These are phyloP conservation scores for Smutsia temminckii DNA, from an alignment of 2,797 vertebrate genomes.

Conservation along the genomic window DNA sequence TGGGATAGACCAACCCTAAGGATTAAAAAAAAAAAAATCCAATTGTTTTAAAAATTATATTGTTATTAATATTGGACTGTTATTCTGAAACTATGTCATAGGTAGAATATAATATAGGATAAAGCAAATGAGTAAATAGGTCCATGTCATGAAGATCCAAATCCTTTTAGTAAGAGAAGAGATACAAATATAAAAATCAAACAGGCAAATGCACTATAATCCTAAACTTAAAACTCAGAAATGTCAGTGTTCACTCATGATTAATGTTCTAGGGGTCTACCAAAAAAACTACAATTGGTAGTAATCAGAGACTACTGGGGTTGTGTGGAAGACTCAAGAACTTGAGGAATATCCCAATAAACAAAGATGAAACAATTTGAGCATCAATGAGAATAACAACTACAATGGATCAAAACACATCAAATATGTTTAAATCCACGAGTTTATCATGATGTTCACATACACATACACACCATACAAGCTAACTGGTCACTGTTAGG, in stretches of 20 bases:
- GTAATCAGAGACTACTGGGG: neutral
- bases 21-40: neutral
- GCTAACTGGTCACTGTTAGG: neutral
- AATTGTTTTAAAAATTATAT: neutral
- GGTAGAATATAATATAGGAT: neutral
- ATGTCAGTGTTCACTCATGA: neutral
- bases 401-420: neutral
- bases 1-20: neutral
- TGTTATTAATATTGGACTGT: neutral
- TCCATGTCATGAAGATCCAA: neutral
- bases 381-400: neutral
- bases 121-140: neutral
- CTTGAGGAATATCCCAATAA: neutral
- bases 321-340: slow-evolving; percentile 16
- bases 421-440: neutral
- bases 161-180: neutral
- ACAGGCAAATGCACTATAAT: neutral
- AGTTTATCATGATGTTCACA: neutral
- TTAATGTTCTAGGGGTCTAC: neutral
- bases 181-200: slow-evolving; percentile 8
- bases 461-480: neutral
- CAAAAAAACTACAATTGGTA: neutral
- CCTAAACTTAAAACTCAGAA: slow-evolving; percentile 12
- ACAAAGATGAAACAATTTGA: neutral
- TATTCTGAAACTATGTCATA: neutral